Conservation (phyloP, 2,797 vertebrate species). For the Sitta carolinensis region DNA sequence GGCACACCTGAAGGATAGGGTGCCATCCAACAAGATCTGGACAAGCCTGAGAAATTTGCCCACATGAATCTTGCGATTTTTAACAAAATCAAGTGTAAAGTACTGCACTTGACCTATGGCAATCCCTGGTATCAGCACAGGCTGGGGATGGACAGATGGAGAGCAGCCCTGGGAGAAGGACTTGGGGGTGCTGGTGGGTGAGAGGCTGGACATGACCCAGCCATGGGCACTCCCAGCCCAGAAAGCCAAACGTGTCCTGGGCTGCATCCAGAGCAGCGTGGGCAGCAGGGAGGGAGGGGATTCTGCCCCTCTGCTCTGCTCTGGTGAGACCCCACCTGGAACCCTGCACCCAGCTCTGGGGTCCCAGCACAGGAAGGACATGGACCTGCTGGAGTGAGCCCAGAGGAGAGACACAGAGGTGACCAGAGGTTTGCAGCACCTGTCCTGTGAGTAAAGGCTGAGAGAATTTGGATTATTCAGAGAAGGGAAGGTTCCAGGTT, state of each 20-base stretch:
- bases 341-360: neutral
- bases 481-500: neutral
- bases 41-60: neutral
- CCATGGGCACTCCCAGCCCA: neutral
- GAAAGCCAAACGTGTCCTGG: neutral
- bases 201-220: neutral
- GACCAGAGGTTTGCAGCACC: neutral
- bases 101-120: neutral
- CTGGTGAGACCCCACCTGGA: neutral
- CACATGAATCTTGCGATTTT: neutral
- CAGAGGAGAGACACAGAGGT: neutral
- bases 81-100: neutral
- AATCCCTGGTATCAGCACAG: rapidly evolving
- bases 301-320: neutral
- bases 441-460: neutral
- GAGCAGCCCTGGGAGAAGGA: neutral
- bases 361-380: neutral
- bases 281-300: neutral
- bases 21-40: neutral
- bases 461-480: neutral
- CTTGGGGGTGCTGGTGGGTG: neutral
- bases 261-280: neutral
- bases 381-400: rapidly evolving
- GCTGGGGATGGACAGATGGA: rapidly evolving
- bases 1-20: neutral